A percentile compares a stretch with the other conserved stretches of the same genome.
phyloP scores from a whole-genome alignment of 2,113 vertebrate genomes.

The Leiothrix lutea region DNA sequence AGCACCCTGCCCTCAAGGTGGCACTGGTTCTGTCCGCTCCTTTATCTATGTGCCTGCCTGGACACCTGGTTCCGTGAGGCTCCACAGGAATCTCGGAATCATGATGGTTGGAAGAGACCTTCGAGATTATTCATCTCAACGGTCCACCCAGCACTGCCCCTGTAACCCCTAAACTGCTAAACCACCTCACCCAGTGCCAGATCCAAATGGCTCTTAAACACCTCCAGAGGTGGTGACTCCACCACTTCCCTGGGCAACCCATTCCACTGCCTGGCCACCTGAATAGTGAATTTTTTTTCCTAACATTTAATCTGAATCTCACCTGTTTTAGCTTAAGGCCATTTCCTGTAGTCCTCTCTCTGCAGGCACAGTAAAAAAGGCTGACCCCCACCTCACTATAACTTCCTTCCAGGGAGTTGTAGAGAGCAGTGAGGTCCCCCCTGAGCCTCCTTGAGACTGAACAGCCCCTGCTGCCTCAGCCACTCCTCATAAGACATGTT shows the following conservation, averaged over 20 bases:
- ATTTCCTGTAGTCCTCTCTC: background rate
- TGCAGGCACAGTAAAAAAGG: background rate
- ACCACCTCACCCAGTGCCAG: background rate
- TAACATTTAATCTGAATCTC: background rate
- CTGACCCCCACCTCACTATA: background rate
- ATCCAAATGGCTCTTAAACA: background rate
- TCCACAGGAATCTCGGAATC: background rate
- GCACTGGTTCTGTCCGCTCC: fast-evolving
- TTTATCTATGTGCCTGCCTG: fast-evolving
- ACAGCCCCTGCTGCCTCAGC: background rate
- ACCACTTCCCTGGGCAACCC: background rate
- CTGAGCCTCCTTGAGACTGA: background rate
- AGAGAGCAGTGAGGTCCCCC: background rate
- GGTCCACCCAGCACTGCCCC: background rate
- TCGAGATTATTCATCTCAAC: background rate
- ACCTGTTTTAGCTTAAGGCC: background rate
- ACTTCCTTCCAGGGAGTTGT: background rate
- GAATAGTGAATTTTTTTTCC: background rate
- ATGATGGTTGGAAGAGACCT: background rate
- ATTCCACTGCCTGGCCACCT: background rate
- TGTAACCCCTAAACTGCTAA: background rate
- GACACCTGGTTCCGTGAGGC: background rate
- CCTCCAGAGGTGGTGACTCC: background rate
- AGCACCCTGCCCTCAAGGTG: fast-evolving
- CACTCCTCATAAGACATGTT: fast-evolving